Evolutionary conservation across 2,113 vertebrate species (phyloP).

Genomic region (Gymnocephalus cernua): DNA sequence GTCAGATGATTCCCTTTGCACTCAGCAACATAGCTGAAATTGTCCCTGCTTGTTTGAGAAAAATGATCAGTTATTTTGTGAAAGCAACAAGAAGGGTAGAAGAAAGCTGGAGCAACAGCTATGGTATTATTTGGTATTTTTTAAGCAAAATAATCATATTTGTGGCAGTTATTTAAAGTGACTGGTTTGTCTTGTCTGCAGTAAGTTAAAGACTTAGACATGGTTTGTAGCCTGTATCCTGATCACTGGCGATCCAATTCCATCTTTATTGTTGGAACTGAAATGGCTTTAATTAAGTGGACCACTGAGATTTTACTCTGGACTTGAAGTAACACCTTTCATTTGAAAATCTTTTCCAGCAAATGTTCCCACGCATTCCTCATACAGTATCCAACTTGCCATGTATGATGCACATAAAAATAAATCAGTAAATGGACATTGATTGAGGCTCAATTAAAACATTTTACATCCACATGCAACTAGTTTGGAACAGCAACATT

Average conservation of each 20-base stretch:
- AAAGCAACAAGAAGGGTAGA: not conserved
- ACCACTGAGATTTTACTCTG: constrained; percentile 3
- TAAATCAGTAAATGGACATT: not conserved
- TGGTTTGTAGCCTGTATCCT: not conserved
- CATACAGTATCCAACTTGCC: not conserved
- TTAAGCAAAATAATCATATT: not conserved
- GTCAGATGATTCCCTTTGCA: not conserved
- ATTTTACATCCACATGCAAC: not conserved
- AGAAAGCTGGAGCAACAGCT: not conserved
- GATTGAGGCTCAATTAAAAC: not conserved
- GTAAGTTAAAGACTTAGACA: not conserved
- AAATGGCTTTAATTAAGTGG: constrained; percentile 7
- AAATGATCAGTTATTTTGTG: not conserved
- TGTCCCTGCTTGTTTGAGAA: not conserved
- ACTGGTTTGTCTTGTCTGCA: not conserved
- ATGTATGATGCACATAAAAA: not conserved
- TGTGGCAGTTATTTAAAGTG: not conserved
- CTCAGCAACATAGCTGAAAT: not conserved
- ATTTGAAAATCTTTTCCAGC: constrained; percentile 21
- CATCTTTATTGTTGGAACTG: not conserved
- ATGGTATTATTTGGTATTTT: not conserved
- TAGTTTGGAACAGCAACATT: not conserved
- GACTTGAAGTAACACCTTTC: constrained; percentile 9
- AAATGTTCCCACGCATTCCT: constrained; percentile 42
- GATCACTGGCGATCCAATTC: constrained; percentile 9